Evolutionary conservation across 2,797 vertebrate genomes (phyloP).

Genomic region (Liparis tanakae): DNA sequence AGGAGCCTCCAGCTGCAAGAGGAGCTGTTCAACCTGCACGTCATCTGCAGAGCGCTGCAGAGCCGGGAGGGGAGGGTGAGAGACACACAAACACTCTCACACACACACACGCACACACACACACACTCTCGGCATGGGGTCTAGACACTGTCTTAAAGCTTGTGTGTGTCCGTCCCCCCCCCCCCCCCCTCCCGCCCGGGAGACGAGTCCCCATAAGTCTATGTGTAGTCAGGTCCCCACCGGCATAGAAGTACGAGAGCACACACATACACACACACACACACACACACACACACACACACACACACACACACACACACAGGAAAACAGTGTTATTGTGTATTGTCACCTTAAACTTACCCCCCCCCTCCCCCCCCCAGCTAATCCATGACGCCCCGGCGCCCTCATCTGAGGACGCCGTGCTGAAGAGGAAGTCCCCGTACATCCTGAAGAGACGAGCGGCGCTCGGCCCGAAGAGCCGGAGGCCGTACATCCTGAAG

Average conservation of each 20-base stretch:
- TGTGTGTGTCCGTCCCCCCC: no score
- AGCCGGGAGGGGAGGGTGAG: slow-evolving; percentile 87
- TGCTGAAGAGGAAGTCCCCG: slow-evolving; percentile 94
- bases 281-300: not conserved
- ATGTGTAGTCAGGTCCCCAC: no score
- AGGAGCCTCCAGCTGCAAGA: slow-evolving; percentile 85
- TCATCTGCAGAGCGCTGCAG: slow-evolving; percentile 90
- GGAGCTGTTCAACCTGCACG: slow-evolving; percentile 87
- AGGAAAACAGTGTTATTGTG: no score
- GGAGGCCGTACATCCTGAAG: slow-evolving; percentile 96
- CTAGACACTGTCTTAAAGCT: no score
- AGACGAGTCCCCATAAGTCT: no score
- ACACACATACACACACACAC: not conserved
- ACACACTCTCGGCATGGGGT: not conserved
- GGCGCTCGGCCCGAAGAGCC: slow-evolving; percentile 85
- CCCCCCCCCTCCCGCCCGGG: no score
- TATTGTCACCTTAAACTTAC: not conserved
- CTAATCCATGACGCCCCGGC: slow-evolving; percentile 82
- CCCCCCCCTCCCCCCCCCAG: slow-evolving; percentile 33
- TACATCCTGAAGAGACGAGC: slow-evolving; percentile 96
- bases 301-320: slow-evolving; percentile 4
- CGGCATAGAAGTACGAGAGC: no score
- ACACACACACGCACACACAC: slow-evolving; percentile 18
- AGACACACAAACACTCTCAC: not conserved
- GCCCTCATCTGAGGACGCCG: slow-evolving; percentile 82